Conservation (phyloP, 2,113 vertebrate species). For the Plotosus lineatus region DNA sequence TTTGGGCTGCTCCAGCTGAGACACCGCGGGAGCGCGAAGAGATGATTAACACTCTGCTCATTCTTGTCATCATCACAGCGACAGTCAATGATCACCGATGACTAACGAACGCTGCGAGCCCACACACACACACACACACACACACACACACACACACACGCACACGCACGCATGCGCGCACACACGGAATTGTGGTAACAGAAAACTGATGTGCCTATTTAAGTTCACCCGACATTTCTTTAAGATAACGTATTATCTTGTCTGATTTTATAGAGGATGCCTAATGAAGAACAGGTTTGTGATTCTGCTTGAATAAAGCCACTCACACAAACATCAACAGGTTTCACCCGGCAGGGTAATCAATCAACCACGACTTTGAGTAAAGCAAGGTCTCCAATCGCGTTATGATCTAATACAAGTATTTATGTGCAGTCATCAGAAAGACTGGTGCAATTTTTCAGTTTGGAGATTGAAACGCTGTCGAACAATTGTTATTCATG, state of each 20-base stretch:
- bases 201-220: neutral
- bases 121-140: neutral
- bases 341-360: neutral
- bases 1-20: conserved; percentile 25
- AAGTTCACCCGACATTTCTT: neutral
- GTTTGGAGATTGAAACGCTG: too few species aligned
- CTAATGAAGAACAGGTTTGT: neutral
- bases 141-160: neutral
- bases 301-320: neutral
- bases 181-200: neutral
- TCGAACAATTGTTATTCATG: too few species aligned
- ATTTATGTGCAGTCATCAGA: too few species aligned
- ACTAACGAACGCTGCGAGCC: neutral
- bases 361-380: neutral
- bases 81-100: neutral
- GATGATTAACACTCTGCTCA: conserved; percentile 32
- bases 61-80: conserved; percentile 5
- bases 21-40: conserved; percentile 13
- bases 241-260: neutral
- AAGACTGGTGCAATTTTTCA: too few species aligned
- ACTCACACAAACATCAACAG: neutral
- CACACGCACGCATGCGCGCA: too few species aligned
- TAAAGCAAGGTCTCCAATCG: too few species aligned
- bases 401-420: too few species aligned
- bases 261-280: neutral